Percentiles rank a stretch among this genome's conserved stretches.
Evolutionary conservation across 2,113 vertebrate species (phyloP).

Genomic region (Myrmecophaga tridactyla): DNA sequence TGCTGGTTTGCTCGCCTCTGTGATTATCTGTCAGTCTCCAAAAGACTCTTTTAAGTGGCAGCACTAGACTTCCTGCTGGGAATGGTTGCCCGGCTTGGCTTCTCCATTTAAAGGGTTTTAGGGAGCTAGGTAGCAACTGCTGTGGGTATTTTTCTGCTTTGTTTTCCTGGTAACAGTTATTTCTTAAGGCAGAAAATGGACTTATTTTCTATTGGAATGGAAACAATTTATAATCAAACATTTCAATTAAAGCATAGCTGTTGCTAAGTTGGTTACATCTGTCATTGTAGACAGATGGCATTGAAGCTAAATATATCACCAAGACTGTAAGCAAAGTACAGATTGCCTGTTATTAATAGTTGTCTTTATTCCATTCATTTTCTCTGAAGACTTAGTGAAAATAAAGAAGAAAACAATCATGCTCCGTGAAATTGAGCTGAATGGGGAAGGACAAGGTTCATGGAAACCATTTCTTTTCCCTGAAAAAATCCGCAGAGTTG

Average conservation of each 20-base stretch:
- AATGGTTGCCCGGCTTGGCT: neutral
- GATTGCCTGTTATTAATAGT: neutral
- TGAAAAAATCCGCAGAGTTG: neutral
- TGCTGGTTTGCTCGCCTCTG: conserved; percentile 53
- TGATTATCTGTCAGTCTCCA: neutral
- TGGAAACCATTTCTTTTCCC: neutral
- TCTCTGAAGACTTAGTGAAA: neutral
- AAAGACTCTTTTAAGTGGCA: neutral
- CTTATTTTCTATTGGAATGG: conserved; percentile 4
- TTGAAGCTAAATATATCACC: neutral
- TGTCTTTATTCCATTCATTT: conserved; percentile 7
- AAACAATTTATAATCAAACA: conserved; percentile 19
- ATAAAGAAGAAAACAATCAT: neutral
- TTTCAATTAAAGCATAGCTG: conserved; percentile 12
- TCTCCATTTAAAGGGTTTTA: neutral
- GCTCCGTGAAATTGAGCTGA: neutral
- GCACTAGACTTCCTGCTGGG: too few species aligned
- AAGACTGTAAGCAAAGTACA: neutral
- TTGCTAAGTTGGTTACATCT: neutral
- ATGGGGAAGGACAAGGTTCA: neutral
- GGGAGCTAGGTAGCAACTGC: neutral
- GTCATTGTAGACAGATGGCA: neutral
- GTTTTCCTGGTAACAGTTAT: neutral
- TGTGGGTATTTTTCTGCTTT: neutral
- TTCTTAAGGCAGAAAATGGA: neutral